Evolutionary conservation across 2,888 invertebrate species (phyloP), one percentile per base, ranked within the genome.

Genomic region (Cephus spinipes): DNA sequence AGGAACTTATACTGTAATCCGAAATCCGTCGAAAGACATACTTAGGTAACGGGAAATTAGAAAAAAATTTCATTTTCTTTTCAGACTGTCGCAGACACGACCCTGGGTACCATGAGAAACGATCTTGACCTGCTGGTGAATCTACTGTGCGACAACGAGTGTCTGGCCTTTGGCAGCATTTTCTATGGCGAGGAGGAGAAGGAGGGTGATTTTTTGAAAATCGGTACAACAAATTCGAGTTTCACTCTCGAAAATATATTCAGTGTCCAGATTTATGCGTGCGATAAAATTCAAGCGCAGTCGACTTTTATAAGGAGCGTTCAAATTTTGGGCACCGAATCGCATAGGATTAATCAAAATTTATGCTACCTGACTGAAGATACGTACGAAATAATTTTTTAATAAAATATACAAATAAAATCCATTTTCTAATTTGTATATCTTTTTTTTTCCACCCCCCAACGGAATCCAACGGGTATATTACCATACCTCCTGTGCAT

Each of bases 101-200:
- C 83, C 1, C 74, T 11, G 23, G 78, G 80, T 30, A 83, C 83
- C 3, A 76, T 81, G 69, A 75, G n/a, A 4, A 81, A 73, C 31
- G 73, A 79, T n/a, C 32, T 87, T 23, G 82, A 79, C 11, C 82
- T 87, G 11, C 35, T 83, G 9, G 81, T 79, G 9, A 86, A 87
- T 81, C 78, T 80, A 12, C 77, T 77, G 11, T 82, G 80, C 73
- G 73, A 73, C 0, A 34, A 76, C 1, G 75, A 77, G 32, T 84
- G 83, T 40, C 12, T 71, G 31, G 86, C 85, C 1, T 71, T 79
- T 68, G 87, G 87, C 33, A 76, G 78, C 75, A 82, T 87, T 73
- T 85, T 82, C 74, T 87, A 84, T 74, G 85, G 84, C 55, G 68
- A 33, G 6, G 76, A 73, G 12, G 55, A n/a, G 34, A 34, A 11